Conservation (phyloP, 53 echinoderm and acorn worm genomes). For the Paracentrotus lividus region DNA sequence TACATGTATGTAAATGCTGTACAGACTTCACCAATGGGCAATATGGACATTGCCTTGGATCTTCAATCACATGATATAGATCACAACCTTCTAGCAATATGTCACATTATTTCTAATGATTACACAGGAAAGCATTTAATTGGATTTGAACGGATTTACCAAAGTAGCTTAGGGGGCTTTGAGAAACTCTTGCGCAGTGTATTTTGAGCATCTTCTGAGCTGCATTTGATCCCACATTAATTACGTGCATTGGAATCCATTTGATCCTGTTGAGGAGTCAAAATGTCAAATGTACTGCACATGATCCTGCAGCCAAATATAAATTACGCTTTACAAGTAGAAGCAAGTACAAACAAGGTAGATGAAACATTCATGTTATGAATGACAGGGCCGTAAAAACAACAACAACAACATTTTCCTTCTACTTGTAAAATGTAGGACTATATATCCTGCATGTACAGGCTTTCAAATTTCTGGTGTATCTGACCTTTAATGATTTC, state of each 20-base stretch:
- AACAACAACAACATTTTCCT: too few species aligned
- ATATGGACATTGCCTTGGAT: neutral
- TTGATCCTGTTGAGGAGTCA: conserved; percentile 10
- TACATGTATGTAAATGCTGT: neutral
- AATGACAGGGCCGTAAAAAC: too few species aligned
- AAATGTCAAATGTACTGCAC: neutral
- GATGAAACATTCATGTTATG: too few species aligned
- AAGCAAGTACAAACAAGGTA: neutral
- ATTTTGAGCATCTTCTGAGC: conserved; percentile 15
- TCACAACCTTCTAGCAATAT: neutral
- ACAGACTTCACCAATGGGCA: neutral
- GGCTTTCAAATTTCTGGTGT: too few species aligned
- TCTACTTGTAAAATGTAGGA: too few species aligned
- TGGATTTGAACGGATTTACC: conserved; percentile 15
- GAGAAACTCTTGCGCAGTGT: neutral
- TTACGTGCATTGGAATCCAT: neutral
- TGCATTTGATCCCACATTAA: conserved; percentile 8
- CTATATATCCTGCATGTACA: too few species aligned
- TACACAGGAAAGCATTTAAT: conserved; percentile 55
- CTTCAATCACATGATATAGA: neutral
- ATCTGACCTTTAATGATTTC: too few species aligned
- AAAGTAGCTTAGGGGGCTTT: neutral
- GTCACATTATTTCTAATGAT: conserved; percentile 40
- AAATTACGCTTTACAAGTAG: too few species aligned
- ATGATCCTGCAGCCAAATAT: neutral